Conservation (phyloP, 2,888 invertebrate species). For the Troilus luridus region DNA sequence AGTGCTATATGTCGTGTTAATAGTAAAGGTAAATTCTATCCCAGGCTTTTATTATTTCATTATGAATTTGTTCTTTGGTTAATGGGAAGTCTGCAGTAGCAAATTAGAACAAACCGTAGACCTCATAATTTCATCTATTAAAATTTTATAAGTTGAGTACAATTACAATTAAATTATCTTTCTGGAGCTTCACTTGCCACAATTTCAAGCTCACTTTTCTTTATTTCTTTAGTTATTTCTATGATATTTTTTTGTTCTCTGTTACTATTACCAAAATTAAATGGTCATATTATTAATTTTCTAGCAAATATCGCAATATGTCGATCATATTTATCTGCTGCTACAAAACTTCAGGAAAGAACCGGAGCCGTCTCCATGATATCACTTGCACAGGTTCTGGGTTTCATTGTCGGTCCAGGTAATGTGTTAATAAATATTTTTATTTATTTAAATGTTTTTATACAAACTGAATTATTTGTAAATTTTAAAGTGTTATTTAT, state of each 20-base stretch:
- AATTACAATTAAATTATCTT: too few species aligned
- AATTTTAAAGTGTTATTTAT: too few species aligned
- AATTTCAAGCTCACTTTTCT: background rate
- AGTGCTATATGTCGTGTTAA: too few species aligned
- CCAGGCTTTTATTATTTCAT: too few species aligned
- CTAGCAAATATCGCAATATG: constrained; percentile 87
- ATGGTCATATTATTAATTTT: constrained; percentile 65
- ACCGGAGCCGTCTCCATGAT: constrained; percentile 88
- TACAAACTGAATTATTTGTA: background rate
- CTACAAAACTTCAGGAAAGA: constrained; percentile 84
- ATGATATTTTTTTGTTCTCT: background rate
- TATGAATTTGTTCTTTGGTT: too few species aligned
- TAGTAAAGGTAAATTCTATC: too few species aligned
- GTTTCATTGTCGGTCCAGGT: constrained; percentile 87
- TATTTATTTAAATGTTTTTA: background rate
- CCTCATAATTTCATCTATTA: too few species aligned
- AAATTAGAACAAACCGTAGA: too few species aligned
- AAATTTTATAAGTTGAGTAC: too few species aligned
- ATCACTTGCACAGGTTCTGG: constrained; percentile 87
- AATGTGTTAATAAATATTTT: constrained; percentile 55
- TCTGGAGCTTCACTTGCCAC: background rate
- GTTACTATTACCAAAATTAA: background rate
- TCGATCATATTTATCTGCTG: constrained; percentile 87
- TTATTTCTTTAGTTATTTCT: background rate
- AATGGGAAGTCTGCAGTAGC: too few species aligned